These are phyloP conservation scores for Florisuga fusca DNA, from an alignment of 2,797 vertebrate genomes.

Conservation along the genomic window DNA sequence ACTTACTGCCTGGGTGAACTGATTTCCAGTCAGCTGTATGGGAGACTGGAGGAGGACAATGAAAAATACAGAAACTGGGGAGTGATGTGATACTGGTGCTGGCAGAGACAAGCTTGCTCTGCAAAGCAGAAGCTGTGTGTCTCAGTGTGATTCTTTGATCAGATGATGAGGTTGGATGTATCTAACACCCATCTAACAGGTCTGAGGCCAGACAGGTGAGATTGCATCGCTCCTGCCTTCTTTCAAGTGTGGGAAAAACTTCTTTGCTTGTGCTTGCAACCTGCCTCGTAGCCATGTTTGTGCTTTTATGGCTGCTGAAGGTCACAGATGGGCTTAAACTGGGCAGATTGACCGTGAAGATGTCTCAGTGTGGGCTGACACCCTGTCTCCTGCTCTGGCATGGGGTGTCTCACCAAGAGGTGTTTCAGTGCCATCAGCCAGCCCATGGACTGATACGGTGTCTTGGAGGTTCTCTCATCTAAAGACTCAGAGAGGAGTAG, in stretches of 20 bases:
- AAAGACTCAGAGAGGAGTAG: neutral
- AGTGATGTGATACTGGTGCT: neutral
- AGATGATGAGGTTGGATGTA: neutral
- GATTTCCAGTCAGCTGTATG: neutral
- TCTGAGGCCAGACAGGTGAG: neutral
- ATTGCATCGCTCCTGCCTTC: neutral
- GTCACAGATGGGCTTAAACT: neutral
- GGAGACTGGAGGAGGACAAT: neutral
- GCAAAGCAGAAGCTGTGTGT: neutral
- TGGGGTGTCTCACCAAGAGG: neutral
- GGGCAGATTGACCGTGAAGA: neutral
- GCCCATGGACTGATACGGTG: accelerated
- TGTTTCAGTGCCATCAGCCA: neutral
- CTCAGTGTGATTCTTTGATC: accelerated
- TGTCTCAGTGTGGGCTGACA: accelerated
- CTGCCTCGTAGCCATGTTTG: accelerated
- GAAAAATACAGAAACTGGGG: neutral
- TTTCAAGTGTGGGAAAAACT: neutral
- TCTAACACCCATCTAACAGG: neutral
- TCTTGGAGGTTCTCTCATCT: neutral
- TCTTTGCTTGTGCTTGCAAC: neutral
- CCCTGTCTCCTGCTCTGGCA: accelerated
- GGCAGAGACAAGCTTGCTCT: neutral
- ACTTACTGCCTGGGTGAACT: too few relatives aligned
- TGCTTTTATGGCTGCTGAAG: neutral